Evolutionary conservation across 2,888 invertebrate genomes (phyloP).

Genomic region (Autographa gamma): DNA sequence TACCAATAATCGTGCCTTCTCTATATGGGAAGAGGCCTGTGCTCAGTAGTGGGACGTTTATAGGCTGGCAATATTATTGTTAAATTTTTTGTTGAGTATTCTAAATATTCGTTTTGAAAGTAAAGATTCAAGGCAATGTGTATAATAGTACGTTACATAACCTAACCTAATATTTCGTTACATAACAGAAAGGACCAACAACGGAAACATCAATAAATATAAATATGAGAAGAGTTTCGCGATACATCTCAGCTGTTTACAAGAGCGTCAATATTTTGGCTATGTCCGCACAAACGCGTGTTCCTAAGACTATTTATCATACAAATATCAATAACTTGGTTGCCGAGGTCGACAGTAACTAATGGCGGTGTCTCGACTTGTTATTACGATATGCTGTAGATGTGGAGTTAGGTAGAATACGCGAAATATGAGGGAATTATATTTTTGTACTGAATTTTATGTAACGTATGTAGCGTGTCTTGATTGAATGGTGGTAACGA

Average conservation of each 20-base stretch:
- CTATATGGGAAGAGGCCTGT: no score
- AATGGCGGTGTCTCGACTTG: constrained; percentile 68
- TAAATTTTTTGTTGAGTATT: no score
- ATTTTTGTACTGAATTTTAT: no score
- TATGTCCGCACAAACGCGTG: constrained; percentile 66
- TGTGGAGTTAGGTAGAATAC: constrained; percentile 54
- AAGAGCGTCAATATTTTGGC: constrained; percentile 64
- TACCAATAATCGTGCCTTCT: no score
- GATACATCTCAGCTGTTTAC: constrained; percentile 64
- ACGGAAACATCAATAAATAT: constrained; percentile 55
- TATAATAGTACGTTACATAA: not conserved
- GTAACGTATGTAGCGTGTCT: no score
- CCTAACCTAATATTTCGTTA: not conserved
- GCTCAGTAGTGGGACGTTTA: no score
- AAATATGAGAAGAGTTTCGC: constrained; percentile 59
- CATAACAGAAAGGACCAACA: constrained; percentile 47
- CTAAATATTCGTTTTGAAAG: no score
- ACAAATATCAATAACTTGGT: constrained; percentile 83
- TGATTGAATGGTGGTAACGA: no score
- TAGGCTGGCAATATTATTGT: no score
- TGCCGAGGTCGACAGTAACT: constrained; percentile 77
- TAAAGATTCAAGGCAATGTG: no score
- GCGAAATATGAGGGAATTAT: not conserved
- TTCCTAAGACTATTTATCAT: constrained; percentile 78
- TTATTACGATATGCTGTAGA: constrained; percentile 33